These are phyloP conservation scores for Muntiacus reevesi DNA, from an alignment of 2,113 vertebrate genomes.

Conservation along the genomic window DNA sequence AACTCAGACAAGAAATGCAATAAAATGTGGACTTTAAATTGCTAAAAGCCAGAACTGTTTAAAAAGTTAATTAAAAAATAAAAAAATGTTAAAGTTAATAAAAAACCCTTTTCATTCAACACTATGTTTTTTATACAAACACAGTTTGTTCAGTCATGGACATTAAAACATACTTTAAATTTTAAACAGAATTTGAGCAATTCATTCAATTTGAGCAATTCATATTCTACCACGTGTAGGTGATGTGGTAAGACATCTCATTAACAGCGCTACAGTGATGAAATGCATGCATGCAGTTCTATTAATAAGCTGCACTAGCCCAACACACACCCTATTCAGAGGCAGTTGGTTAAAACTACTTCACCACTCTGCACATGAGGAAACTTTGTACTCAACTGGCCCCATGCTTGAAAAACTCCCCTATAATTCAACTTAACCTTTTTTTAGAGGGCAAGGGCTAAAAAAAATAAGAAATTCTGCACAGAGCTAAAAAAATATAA, in stretches of 20 bases:
- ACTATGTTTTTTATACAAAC: not conserved
- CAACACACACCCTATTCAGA: constrained; percentile 8
- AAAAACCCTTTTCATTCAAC: not conserved
- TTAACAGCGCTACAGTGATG: constrained; percentile 26
- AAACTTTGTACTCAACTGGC: not conserved
- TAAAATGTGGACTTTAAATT: not conserved
- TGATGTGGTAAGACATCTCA: not conserved
- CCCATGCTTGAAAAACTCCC: not conserved
- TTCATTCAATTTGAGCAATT: not conserved
- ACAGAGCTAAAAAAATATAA: not conserved
- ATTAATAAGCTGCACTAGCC: constrained; percentile 27
- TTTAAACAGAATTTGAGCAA: constrained; percentile 16
- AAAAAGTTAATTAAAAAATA: not conserved
- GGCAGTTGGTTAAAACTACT: not conserved
- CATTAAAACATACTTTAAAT: constrained; percentile 2
- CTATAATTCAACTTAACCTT: not conserved
- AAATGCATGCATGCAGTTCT: not conserved
- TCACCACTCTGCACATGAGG: not conserved
- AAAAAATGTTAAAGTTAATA: not conserved
- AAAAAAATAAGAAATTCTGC: not conserved
- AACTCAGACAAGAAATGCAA: not conserved
- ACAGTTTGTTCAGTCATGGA: not conserved
- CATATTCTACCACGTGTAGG: not conserved
- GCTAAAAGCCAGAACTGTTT: not conserved
- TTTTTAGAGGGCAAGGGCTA: not conserved